Base-by-base conservation (phyloP, 1,140 invertebrate genomes). In the Dysdera silvatica region DNA sequence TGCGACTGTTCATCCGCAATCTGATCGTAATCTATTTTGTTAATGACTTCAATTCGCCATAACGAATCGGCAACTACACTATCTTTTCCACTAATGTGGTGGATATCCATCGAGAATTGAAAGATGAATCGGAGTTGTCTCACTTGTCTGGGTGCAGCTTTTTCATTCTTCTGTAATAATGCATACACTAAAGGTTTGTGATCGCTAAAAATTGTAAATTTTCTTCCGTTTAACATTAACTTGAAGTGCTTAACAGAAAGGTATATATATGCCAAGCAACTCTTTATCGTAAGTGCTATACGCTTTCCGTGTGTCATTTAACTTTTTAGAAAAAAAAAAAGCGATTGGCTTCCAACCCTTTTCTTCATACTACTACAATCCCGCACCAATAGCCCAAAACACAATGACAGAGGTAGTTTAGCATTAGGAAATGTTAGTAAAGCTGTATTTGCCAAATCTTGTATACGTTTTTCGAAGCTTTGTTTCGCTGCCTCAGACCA, bases 361-460 rank as follows among this genome's bases (percentile, higher is more conserved):
- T 18, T 43, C 20, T 23, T 18, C 32, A 10, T 16, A 26, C 24
- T 70, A 68, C 16, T 66, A 23, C 6, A 70, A 28, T 2, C 65
- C 51, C 3, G 59, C 51, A 12, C 68, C 69, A 18, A 70, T 26
- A 24, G 61, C 68, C 12, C 14, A n/a, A 18, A 43, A 20, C 26
- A 37, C 14, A 71, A 18, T 31, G 58, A n/a, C 10, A 69, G 24
- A 18, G 40, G 32, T 10, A 53, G 26, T 3, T 49, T 29, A 6
- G 52, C 48, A 16, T 53, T 33, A 18, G 66, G 68, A 20, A 48
- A 58, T 8, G 28, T 4, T 24, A 54, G 29, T 18, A 54, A 32
- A 7, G 20, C 52, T 26, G 23, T 43, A n/a, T 54, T 43, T 6
- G 29, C n/a, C 28, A 54, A 7, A 40, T 54, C 52, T 10, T 54